Evolutionary conservation across 1,140 invertebrate genomes (phyloP).

Genomic region (Brachionus asplanchnoidis): DNA sequence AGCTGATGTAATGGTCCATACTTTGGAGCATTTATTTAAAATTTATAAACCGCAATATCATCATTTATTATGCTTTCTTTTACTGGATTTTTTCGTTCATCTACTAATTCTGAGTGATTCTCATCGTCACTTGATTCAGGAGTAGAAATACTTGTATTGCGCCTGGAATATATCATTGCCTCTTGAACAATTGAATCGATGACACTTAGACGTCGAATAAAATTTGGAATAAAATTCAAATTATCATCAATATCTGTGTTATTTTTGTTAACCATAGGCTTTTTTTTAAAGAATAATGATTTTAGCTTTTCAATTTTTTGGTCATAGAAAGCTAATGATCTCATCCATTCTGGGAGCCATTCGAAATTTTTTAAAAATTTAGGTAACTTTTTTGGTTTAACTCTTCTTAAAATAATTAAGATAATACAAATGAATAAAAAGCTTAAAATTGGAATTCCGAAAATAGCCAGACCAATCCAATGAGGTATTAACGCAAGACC

Average conservation of each 20-base stretch:
- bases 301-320: neutral
- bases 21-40: neutral
- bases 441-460: constrained; percentile 1
- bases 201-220: neutral
- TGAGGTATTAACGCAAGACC: constrained; percentile 49
- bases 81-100: neutral
- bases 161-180: neutral
- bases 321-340: constrained; percentile 19
- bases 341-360: neutral
- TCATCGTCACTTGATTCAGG: constrained; percentile 14
- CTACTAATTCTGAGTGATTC: neutral
- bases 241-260: neutral
- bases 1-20: too few species aligned
- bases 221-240: neutral
- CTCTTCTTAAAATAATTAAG: neutral
- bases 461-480: constrained; percentile 19
- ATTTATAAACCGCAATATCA: neutral
- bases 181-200: constrained; percentile 20
- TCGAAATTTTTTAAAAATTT: neutral
- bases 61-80: neutral
- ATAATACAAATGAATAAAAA: neutral
- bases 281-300: neutral
- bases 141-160: neutral
- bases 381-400: neutral
- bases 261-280: neutral